A percentile compares a stretch with the other conserved stretches of the same genome.
Evolutionary conservation across 2,113 vertebrate genomes (phyloP).

Genomic region (Antechinus flavipes): DNA sequence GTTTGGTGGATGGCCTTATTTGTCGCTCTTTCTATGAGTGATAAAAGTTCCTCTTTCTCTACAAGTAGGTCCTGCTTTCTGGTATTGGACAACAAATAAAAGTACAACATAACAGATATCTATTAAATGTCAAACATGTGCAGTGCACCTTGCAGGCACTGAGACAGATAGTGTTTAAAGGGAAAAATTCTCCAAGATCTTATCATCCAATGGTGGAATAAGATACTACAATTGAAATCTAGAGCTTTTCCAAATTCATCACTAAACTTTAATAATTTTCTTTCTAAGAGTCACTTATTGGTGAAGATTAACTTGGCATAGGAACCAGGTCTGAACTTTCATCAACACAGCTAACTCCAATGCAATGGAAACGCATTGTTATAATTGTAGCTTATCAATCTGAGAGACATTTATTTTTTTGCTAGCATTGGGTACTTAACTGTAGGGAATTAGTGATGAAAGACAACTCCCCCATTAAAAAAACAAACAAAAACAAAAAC

Average conservation of each 20-base stretch:
- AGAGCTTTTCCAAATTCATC: not conserved
- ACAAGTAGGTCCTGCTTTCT: not conserved
- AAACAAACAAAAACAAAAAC: too few relatives aligned
- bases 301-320: not conserved
- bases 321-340: not conserved
- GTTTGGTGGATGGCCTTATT: not conserved
- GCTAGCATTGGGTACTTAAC: constrained; percentile 31
- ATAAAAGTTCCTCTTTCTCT: not conserved
- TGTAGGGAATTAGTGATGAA: constrained; percentile 56
- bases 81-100: not conserved
- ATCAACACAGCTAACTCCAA: not conserved
- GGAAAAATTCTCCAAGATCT: not conserved
- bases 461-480: constrained; percentile 20
- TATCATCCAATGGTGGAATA: not conserved
- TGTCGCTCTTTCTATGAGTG: not conserved
- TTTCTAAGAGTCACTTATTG: not conserved
- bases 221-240: not conserved
- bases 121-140: not conserved
- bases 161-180: not conserved
- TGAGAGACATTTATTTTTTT: constrained; percentile 63
- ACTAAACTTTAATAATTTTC: not conserved
- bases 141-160: not conserved
- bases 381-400: constrained; percentile 55
- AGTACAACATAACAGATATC: not conserved
- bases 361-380: not conserved